A percentile compares a stretch with the other conserved stretches of the same genome.
phyloP scores from a whole-genome alignment of 2,888 invertebrate genomes.

The Patella depressa region DNA sequence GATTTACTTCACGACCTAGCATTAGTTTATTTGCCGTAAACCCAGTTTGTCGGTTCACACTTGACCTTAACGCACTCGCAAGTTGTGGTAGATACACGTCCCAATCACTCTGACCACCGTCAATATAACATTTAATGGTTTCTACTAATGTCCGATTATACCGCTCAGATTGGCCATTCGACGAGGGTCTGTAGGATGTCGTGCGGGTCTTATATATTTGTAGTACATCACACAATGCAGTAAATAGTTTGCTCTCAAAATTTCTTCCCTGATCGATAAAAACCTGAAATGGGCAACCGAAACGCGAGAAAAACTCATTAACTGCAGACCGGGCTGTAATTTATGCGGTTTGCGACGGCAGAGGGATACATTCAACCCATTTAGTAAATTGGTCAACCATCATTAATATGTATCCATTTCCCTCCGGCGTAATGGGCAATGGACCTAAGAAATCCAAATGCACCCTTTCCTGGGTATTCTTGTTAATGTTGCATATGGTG shows the following conservation, averaged over 20 bases:
- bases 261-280: too few species aligned
- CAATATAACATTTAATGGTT: not conserved
- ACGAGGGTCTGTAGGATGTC: not conserved
- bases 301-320: too few species aligned
- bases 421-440: not conserved
- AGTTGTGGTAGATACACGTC: slow-evolving; percentile 24
- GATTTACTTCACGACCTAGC: slow-evolving; percentile 29
- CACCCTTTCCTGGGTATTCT: not conserved
- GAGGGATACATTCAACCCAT: not conserved
- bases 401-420: not conserved
- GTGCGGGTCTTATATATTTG: not conserved
- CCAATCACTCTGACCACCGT: slow-evolving; percentile 24
- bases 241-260: too few species aligned
- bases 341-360: not conserved
- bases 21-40: slow-evolving; percentile 34
- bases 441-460: not conserved
- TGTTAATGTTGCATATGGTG: not conserved
- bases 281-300: too few species aligned
- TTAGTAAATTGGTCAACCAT: not conserved
- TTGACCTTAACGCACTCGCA: slow-evolving; percentile 27
- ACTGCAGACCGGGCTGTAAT: too few species aligned
- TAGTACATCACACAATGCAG: not conserved
- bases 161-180: slow-evolving; percentile 11
- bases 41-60: slow-evolving; percentile 30
- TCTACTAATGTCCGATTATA: slow-evolving; percentile 15